These are phyloP conservation scores for Anniella stebbinsi DNA, from an alignment of 2,797 vertebrate genomes.

Conservation along the genomic window DNA sequence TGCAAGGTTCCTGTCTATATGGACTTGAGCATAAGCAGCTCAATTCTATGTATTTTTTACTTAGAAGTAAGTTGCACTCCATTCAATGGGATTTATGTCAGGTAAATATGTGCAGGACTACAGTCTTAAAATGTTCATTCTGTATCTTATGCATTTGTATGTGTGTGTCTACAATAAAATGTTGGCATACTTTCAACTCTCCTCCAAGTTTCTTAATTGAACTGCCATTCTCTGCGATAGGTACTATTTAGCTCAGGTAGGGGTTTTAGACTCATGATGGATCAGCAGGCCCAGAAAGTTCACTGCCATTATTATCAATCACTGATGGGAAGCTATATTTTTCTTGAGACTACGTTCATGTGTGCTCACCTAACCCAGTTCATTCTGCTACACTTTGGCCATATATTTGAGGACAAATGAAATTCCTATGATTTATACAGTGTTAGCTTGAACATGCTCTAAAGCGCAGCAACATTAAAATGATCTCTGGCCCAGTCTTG, in stretches of 20 bases:
- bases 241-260: slow-evolving; percentile 9
- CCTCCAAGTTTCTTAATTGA: not conserved
- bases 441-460: slow-evolving; percentile 14
- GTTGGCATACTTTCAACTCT: not conserved
- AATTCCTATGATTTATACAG: slow-evolving; percentile 21
- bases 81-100: not conserved
- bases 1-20: not conserved
- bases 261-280: slow-evolving; percentile 4
- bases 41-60: not conserved
- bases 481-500: slow-evolving; percentile 17
- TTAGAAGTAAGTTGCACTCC: not conserved
- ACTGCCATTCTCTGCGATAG: not conserved
- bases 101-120: not conserved
- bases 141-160: not conserved
- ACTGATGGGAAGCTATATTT: not conserved
- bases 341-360: not conserved
- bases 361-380: not conserved
- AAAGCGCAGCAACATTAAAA: slow-evolving; percentile 26
- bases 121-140: not conserved
- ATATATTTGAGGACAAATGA: slow-evolving; percentile 18
- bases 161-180: not conserved
- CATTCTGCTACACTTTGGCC: not conserved
- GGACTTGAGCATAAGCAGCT: not conserved
- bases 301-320: slow-evolving; percentile 16
- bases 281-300: slow-evolving; percentile 10